Evolutionary conservation across 2,888 invertebrate genomes (phyloP).

Genomic region (Hemaris fuciformis): DNA sequence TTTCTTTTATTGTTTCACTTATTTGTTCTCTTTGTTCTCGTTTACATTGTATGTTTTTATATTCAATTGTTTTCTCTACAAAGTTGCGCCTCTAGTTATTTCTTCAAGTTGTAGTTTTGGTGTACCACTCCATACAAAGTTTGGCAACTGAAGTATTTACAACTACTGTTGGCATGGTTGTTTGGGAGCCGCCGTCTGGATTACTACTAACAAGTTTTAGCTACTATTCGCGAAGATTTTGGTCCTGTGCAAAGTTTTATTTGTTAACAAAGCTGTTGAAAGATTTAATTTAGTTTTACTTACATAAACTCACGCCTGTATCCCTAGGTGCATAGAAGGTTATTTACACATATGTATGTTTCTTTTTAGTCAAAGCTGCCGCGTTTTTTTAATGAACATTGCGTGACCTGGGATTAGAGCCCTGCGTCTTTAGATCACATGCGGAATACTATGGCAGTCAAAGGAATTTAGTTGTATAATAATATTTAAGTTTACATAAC

Average conservation of each 20-base stretch:
- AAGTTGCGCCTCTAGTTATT: slow-evolving; percentile 2
- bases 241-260: not conserved
- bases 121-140: not conserved
- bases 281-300: too few species aligned
- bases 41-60: not conserved
- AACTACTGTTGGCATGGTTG: not conserved
- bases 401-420: too few species aligned
- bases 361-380: too few species aligned
- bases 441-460: too few species aligned
- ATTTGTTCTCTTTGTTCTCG: not conserved
- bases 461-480: too few species aligned
- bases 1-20: not conserved
- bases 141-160: not conserved
- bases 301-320: too few species aligned
- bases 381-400: too few species aligned
- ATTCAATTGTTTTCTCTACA: not conserved
- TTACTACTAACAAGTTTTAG: not conserved
- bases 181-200: not conserved
- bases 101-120: not conserved
- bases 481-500: too few species aligned
- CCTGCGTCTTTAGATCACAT: too few species aligned
- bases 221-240: not conserved
- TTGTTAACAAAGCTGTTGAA: not conserved
- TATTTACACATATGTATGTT: too few species aligned
- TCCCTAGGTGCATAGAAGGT: too few species aligned